These are phyloP conservation scores for Pimephales promelas DNA, from an alignment of 2,113 vertebrate species.

Conservation along the genomic window DNA sequence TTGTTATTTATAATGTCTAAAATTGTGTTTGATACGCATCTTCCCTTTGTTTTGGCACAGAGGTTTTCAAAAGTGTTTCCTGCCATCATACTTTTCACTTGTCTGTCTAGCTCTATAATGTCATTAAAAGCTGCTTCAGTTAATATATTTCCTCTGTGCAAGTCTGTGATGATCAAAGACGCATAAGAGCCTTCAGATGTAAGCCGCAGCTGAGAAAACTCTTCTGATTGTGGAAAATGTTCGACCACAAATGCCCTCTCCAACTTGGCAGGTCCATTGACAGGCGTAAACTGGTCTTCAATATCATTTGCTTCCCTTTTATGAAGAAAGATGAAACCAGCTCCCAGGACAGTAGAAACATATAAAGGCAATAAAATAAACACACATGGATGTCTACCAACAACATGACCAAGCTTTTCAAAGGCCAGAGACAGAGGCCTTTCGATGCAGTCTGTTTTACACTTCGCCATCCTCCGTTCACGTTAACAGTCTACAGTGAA, in stretches of 20 bases:
- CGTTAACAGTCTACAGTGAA: background rate
- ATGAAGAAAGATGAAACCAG: conserved; percentile 64
- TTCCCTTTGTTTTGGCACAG: conserved; percentile 37
- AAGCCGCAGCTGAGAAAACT: conserved; percentile 67
- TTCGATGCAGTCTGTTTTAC: conserved; percentile 68
- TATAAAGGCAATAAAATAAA: conserved; percentile 65
- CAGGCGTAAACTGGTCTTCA: conserved; percentile 73
- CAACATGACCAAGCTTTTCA: conserved; percentile 53
- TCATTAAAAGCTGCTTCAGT: conserved; percentile 52
- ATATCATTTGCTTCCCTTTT: conserved; percentile 59
- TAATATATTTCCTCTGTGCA: conserved; percentile 50
- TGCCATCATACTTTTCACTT: conserved; percentile 39
- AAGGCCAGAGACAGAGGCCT: conserved; percentile 64
- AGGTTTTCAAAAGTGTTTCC: conserved; percentile 31
- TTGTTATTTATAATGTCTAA: conserved; percentile 44
- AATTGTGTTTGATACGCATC: conserved; percentile 45
- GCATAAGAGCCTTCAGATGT: conserved; percentile 62
- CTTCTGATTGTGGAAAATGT: conserved; percentile 62
- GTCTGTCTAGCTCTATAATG: conserved; percentile 53
- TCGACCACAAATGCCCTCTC: conserved; percentile 66
- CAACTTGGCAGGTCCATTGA: conserved; percentile 66
- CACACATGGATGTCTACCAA: conserved; percentile 69
- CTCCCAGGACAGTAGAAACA: conserved; percentile 63
- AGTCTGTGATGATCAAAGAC: conserved; percentile 59
- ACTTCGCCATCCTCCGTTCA: background rate